Percentiles rank a stretch among this genome's conserved stretches.
These are phyloP conservation scores for Mustela lutreola DNA, from an alignment of 2,113 vertebrate genomes.

Conservation along the genomic window DNA sequence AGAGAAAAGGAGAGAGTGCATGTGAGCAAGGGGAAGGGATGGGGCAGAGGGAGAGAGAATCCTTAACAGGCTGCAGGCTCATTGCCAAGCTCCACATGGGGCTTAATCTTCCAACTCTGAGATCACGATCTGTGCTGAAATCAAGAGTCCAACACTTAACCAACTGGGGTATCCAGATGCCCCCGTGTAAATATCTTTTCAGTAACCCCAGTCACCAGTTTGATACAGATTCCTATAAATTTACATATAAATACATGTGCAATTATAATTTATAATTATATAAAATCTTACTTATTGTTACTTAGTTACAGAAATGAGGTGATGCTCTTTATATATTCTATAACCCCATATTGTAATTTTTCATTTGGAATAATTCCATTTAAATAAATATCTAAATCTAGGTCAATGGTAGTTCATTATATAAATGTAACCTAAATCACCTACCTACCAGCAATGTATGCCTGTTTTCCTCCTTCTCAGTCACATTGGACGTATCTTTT, in stretches of 20 bases:
- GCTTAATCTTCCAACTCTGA: not conserved
- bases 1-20: not conserved
- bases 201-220: not conserved
- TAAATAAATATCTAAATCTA: not conserved
- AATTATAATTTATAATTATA: not conserved
- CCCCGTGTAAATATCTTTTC: constrained; percentile 20
- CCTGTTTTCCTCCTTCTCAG: not conserved
- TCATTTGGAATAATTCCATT: constrained; percentile 28
- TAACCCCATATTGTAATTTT: not conserved
- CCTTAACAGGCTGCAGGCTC: not conserved
- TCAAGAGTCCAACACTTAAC: not conserved
- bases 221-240: not conserved
- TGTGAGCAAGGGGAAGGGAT: not conserved
- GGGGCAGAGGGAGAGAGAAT: not conserved
- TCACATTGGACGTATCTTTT: not conserved
- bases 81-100: not conserved
- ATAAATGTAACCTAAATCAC: not conserved
- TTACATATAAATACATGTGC: not conserved
- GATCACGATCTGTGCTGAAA: not conserved
- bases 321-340: not conserved
- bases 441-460: not conserved
- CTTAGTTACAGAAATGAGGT: not conserved
- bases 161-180: not conserved
- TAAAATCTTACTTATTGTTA: constrained; percentile 1
- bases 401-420: not conserved